Evolutionary conservation across 2,888 invertebrate genomes (phyloP).

Genomic region (Rhingia rostrata): DNA sequence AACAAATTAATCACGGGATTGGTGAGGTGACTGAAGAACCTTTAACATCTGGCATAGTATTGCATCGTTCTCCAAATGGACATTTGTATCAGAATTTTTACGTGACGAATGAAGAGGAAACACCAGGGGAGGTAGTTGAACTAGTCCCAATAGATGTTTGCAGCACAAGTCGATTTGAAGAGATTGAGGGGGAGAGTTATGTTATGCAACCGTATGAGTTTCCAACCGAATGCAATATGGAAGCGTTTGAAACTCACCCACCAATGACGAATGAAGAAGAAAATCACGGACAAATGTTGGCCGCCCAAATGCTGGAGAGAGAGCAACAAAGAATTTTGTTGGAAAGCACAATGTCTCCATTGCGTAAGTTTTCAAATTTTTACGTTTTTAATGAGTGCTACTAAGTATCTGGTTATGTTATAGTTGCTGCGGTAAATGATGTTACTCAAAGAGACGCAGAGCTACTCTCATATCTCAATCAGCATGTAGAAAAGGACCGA

Average conservation of each 20-base stretch:
- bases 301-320: constrained; percentile 56
- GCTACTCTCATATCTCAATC: constrained; percentile 75
- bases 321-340: constrained; percentile 75
- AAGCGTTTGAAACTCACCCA: constrained; percentile 37
- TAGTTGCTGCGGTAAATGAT: constrained; percentile 77
- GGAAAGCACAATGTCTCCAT: constrained; percentile 77
- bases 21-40: constrained; percentile 30
- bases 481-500: constrained; percentile 53
- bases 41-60: constrained; percentile 34
- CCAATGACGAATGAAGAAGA: constrained; percentile 27
- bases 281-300: constrained; percentile 34
- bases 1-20: constrained; percentile 31
- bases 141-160: constrained; percentile 57
- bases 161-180: constrained; percentile 22
- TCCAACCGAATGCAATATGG: constrained; percentile 49
- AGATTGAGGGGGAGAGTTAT: constrained; percentile 27
- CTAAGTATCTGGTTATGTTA: not conserved
- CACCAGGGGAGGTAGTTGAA: constrained; percentile 58
- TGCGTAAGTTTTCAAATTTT: constrained; percentile 72
- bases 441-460: constrained; percentile 76
- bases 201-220: constrained; percentile 64
- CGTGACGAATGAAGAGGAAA: constrained; percentile 50
- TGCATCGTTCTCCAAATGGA: constrained; percentile 74
- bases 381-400: not conserved
- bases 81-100: constrained; percentile 75